Base-by-base conservation (phyloP, 2,888 invertebrate species). In the Carabus problematicus region DNA sequence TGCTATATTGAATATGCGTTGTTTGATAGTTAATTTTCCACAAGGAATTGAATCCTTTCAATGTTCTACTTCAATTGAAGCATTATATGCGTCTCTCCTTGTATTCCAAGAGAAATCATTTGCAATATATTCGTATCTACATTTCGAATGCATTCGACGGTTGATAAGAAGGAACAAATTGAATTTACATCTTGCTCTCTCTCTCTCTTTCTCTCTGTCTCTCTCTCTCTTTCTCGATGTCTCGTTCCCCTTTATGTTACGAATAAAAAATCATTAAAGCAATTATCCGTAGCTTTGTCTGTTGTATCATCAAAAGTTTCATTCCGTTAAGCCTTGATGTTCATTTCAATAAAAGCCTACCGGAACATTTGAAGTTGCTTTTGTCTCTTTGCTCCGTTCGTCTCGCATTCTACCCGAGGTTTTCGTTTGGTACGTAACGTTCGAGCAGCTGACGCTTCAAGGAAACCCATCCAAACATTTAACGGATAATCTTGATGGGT, bases 401-500 rank as follows among this genome's bases (percentile, higher is more conserved):
- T 29, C 29, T 29, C 2, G 3, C 29, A 29, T 3, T 29, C 3
- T 29, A 29, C 29, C 6, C 3, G 29, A 29, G 29, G 3, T 29
- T 29, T 29, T n/a, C 9, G n/a, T n/a, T n/a, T n/a, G n/a, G n/a
- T n/a, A n/a, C n/a, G n/a, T n/a, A n/a, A n/a, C 29, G 19, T n/a
- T 41, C 11, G 7, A 59, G 59, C 12, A 59, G 39, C 56, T 56
- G 59, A 59, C 59, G 43, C 19, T 59, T 14, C 43, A 42, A 42
- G 41, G 59, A 42, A 59, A 59, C 43, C 18, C 16, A 8, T 1
- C n/a, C 18, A 41, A 42, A 18, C 59, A 49, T 59, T 47, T 64
- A 59, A 42, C 54, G 61, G 43, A 63, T 63, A 69, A 69, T 69
- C 69, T 69, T 69, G 56, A 62, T 55, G 62, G n/a, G 69, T 62